Percentiles rank a stretch among this genome's conserved stretches.
Evolutionary conservation across 1,140 invertebrate genomes (phyloP).

Genomic region (Acromyrmex heyeri): DNA sequence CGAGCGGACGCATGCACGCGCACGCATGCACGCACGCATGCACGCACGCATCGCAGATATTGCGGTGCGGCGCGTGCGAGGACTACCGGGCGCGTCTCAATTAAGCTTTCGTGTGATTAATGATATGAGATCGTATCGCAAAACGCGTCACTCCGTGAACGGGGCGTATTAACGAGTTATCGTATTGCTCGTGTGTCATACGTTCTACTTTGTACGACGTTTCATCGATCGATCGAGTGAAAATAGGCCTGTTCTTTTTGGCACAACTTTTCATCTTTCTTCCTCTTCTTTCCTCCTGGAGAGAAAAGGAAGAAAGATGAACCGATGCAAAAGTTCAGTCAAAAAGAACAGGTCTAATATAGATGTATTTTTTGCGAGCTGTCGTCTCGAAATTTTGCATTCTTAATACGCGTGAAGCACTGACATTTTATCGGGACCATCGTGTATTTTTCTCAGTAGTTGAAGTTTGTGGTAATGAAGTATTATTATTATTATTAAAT

Average conservation of each 20-base stretch:
- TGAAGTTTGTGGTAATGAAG: background rate
- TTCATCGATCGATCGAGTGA: conserved; percentile 19
- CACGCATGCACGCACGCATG: background rate
- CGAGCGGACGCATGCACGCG: background rate
- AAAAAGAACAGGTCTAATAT: background rate
- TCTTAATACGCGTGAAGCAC: conserved; percentile 5
- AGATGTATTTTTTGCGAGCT: background rate
- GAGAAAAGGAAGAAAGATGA: too few relatives aligned
- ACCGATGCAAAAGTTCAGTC: too few relatives aligned
- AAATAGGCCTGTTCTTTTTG: too few relatives aligned
- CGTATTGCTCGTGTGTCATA: conserved; percentile 19
- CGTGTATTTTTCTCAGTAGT: background rate
- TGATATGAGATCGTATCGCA: conserved; percentile 28
- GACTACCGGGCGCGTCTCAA: conserved; percentile 53
- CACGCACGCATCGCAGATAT: conserved; percentile 29
- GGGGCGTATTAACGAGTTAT: conserved; percentile 22
- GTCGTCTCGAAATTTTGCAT: background rate
- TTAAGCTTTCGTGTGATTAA: conserved; percentile 55
- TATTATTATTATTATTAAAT: background rate
- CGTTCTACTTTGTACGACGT: background rate
- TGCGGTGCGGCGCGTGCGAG: conserved; percentile 30
- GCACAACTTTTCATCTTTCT: too few relatives aligned
- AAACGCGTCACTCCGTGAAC: background rate
- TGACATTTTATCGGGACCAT: background rate
- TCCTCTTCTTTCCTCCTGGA: too few relatives aligned